Evolutionary conservation across 2,797 vertebrate genomes (phyloP), one percentile per base, ranked within the genome.

Genomic region (Aplochiton taeniatus): DNA sequence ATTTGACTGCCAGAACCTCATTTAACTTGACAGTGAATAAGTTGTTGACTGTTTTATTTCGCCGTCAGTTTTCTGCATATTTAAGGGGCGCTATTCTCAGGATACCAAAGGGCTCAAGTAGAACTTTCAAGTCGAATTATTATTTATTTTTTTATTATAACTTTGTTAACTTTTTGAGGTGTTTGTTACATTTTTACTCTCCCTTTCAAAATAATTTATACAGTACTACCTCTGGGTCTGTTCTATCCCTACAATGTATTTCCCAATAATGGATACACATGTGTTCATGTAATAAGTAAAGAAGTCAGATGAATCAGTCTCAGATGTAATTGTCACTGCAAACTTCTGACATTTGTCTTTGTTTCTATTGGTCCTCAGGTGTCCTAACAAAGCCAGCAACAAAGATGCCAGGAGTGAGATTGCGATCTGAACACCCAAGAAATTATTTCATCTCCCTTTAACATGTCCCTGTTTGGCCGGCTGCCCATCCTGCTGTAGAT

Each of bases 321-420:
- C 31, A 31, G 31, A 31, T 31, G 2, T 31, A 31, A 31, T 31
- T 31, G 31, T 31, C 6, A 31, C 31, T 31, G 31, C 31, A 3
- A 20, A 31, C 17, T 11, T 8, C 4, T 66, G 43, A 55, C 46
- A 8, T 47, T 66, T 73, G 31, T 17, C 16, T 90, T 63, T 92
- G 67, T 90, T 91, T 73, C 91, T 87, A 72, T 91, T 84, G 74
- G 68, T 88, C 87, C 73, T 1, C 94, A 98, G 96, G 96, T 98
- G 87, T 97, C 95, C 86, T 98, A 95, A 98, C 94, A 90, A 81
- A 92, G 87, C 81, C 90, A 88, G 87, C 47, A 86, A 86, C 69
- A 65, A 77, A 83, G 85, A 83, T 87, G 84, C 90, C 88, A 77
- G 63, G 74, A 65, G 68, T 74, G 68, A 78, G 75, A 78, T 72